A percentile compares a stretch with the other conserved stretches of the same genome.
These are phyloP conservation scores for Piliocolobus tephrosceles DNA, from an alignment of 2,113 vertebrate genomes.

Conservation along the genomic window DNA sequence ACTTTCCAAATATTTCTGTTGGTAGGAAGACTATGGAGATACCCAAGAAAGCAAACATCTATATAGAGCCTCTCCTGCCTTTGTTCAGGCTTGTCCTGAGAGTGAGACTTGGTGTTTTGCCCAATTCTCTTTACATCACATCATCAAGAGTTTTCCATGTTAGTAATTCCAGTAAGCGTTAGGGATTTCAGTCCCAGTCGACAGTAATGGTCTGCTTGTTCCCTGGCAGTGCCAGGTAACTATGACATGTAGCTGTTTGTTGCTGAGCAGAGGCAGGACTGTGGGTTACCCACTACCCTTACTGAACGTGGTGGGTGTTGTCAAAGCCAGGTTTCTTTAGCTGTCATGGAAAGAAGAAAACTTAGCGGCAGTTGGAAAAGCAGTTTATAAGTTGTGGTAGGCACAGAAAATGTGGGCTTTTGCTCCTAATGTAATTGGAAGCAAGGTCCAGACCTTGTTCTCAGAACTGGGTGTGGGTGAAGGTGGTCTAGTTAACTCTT, in stretches of 20 bases:
- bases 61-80: too few relatives aligned
- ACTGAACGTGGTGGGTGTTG: rapidly evolving
- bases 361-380: neutral
- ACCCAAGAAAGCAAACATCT: neutral
- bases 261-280: neutral
- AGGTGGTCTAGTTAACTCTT: neutral
- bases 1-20: neutral
- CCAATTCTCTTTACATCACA: rapidly evolving
- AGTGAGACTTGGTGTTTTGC: neutral
- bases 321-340: neutral
- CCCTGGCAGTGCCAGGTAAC: neutral
- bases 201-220: neutral
- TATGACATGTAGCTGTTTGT: neutral
- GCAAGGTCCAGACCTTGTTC: neutral
- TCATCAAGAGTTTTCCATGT: neutral
- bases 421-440: neutral
- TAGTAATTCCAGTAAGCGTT: neutral
- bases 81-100: too few relatives aligned
- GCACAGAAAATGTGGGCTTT: neutral
- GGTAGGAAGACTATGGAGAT: neutral
- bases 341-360: neutral
- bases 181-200: neutral
- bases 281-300: neutral
- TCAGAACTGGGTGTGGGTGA: neutral
- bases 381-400: neutral